A percentile compares a stretch with the other conserved stretches of the same genome.
Conservation (phyloP, 1,140 invertebrate species). For the Drosophila funebris region DNA sequence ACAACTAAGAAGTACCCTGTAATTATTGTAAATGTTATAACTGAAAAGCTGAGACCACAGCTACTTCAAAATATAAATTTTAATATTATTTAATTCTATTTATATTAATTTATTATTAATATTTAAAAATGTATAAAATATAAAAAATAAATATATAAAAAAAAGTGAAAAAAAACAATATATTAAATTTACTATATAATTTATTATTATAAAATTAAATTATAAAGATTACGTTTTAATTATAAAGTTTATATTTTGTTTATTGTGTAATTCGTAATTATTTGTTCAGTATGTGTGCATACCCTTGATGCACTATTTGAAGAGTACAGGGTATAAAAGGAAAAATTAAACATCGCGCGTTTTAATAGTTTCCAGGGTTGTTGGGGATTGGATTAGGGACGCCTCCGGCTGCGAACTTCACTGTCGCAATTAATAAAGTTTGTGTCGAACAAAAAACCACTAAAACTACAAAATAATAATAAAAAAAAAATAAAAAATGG, state of each 20-base stretch:
- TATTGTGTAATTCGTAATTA: no score
- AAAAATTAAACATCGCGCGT: constrained; percentile 32
- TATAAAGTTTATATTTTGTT: no score
- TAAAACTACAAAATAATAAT: neutral
- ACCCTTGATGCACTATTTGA: neutral
- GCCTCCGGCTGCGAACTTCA: constrained; percentile 50
- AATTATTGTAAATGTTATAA: neutral
- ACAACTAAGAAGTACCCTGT: neutral
- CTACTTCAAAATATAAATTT: no score
- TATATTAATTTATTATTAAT: no score
- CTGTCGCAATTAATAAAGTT: constrained; percentile 79
- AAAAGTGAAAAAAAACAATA: no score
- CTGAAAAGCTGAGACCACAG: no score
- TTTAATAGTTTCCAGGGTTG: constrained; percentile 41
- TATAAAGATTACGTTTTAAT: no score
- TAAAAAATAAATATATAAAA: no score
- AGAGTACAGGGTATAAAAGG: constrained; percentile 10
- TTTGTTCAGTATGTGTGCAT: neutral
- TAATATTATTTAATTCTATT: neutral
- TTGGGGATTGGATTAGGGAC: constrained; percentile 8
- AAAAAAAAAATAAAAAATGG: constrained; percentile 9
- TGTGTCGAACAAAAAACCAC: constrained; percentile 46
- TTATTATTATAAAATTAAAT: no score
- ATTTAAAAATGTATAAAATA: no score
- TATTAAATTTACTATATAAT: no score